These are phyloP conservation scores for Melanerpes formicivorus DNA, from an alignment of 2,113 vertebrate genomes.

Conservation along the genomic window DNA sequence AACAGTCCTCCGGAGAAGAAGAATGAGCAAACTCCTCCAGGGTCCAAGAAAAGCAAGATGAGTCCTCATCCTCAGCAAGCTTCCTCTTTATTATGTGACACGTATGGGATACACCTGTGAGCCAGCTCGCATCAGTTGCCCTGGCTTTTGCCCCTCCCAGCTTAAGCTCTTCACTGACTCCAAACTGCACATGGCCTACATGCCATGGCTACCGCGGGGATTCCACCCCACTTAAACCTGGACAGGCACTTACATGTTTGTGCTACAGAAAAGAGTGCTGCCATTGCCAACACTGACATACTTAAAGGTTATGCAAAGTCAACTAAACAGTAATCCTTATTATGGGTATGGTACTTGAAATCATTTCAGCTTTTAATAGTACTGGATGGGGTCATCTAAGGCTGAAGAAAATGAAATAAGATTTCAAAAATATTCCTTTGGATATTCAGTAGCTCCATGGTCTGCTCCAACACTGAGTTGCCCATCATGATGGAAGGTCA, in stretches of 20 bases:
- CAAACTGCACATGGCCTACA: too few species aligned
- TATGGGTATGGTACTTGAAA: background rate
- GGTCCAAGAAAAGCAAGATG: too few species aligned
- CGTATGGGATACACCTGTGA: too few species aligned
- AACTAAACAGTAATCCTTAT: background rate
- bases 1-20: too few species aligned
- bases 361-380: background rate
- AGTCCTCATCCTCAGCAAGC: too few species aligned
- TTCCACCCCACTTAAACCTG: too few species aligned
- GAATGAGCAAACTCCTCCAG: too few species aligned
- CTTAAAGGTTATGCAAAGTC: background rate
- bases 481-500: background rate
- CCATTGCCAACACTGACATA: background rate
- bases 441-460: background rate
- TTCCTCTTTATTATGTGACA: too few species aligned
- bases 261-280: background rate
- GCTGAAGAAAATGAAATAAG: background rate
- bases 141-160: too few species aligned
- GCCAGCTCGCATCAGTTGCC: too few species aligned
- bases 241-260: background rate
- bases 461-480: background rate
- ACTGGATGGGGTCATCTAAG: background rate
- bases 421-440: background rate
- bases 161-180: too few species aligned
- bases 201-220: too few species aligned